Conservation (phyloP, 2,113 vertebrate species). For the Thamnophis sirtalis region DNA sequence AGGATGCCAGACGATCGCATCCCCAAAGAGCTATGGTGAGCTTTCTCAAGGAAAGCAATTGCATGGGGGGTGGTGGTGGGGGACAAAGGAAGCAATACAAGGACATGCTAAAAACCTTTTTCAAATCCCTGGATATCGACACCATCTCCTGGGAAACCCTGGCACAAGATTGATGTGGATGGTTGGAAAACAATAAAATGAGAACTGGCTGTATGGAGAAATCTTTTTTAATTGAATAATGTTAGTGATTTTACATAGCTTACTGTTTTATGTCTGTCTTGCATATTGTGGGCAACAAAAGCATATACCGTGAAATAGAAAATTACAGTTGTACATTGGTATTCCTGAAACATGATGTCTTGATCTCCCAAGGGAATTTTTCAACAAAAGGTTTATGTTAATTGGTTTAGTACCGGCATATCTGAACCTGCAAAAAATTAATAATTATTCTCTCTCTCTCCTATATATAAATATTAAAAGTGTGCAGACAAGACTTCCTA, state of each 20-base stretch:
- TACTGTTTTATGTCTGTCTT: slow-evolving; percentile 17
- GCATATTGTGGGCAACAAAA: slow-evolving; percentile 52
- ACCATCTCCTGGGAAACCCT: too few relatives aligned
- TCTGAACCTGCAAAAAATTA: slow-evolving; percentile 70
- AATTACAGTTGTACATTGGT: slow-evolving; percentile 70
- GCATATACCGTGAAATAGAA: slow-evolving; percentile 55
- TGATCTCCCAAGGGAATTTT: slow-evolving; percentile 63
- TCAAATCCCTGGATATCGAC: too few relatives aligned
- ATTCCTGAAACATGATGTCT: slow-evolving; percentile 63
- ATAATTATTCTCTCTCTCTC: slow-evolving; percentile 10
- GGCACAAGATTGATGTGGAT: background rate
- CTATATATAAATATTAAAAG: background rate
- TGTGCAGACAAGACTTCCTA: slow-evolving; percentile 19
- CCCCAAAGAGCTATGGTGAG: too few relatives aligned
- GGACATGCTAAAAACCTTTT: too few relatives aligned
- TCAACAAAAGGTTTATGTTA: slow-evolving; percentile 70
- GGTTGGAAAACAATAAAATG: background rate
- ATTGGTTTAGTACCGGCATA: slow-evolving; percentile 65
- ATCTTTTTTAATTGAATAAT: slow-evolving; percentile 4
- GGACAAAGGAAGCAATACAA: too few relatives aligned
- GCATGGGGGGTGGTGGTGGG: too few relatives aligned
- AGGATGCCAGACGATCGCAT: too few relatives aligned
- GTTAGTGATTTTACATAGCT: background rate
- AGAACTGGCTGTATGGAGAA: background rate
- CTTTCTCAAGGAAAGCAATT: too few relatives aligned